Evolutionary conservation across 30 jellyfish, hydroid and myxozoan genomes (phyloP).

Genomic region (Pelagia noctiluca): DNA sequence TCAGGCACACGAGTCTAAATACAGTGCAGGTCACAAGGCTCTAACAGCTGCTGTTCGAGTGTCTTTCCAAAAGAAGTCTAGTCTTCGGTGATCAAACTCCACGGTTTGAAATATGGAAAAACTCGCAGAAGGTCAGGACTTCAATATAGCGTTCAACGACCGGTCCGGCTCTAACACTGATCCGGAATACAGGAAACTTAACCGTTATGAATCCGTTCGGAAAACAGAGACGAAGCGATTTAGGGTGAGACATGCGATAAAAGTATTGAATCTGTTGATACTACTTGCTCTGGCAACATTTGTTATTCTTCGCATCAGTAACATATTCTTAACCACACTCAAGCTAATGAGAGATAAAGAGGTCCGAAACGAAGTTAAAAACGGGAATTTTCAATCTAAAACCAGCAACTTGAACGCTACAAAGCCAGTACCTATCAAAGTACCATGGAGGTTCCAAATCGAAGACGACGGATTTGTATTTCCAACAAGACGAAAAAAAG

Average conservation of each 20-base stretch:
- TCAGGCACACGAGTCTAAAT: too few relatives aligned
- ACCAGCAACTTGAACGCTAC: slow-evolving; percentile 19
- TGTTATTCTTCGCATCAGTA: background rate
- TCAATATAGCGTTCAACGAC: too few relatives aligned
- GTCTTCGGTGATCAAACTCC: too few relatives aligned
- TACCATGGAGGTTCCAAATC: slow-evolving; percentile 91
- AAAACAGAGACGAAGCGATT: background rate
- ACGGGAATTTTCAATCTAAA: background rate
- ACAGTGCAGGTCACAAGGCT: too few relatives aligned
- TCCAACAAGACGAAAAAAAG: slow-evolving; percentile 32
- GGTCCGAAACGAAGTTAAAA: background rate
- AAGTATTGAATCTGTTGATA: slow-evolving; percentile 7
- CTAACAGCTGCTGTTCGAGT: too few relatives aligned
- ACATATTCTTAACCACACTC: background rate
- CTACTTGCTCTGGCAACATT: background rate
- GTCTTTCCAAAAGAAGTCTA: too few relatives aligned
- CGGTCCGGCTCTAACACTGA: too few relatives aligned
- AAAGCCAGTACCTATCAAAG: slow-evolving; percentile 38
- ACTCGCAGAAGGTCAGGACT: too few relatives aligned
- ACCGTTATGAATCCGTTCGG: background rate
- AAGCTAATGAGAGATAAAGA: background rate
- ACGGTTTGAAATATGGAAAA: too few relatives aligned
- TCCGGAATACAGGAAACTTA: background rate
- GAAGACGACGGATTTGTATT: slow-evolving; percentile 93
- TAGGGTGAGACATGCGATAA: background rate